A percentile compares a stretch with the other conserved stretches of the same genome.
Evolutionary conservation across 2,113 vertebrate genomes (phyloP).

Genomic region (Alexandromys fortis): DNA sequence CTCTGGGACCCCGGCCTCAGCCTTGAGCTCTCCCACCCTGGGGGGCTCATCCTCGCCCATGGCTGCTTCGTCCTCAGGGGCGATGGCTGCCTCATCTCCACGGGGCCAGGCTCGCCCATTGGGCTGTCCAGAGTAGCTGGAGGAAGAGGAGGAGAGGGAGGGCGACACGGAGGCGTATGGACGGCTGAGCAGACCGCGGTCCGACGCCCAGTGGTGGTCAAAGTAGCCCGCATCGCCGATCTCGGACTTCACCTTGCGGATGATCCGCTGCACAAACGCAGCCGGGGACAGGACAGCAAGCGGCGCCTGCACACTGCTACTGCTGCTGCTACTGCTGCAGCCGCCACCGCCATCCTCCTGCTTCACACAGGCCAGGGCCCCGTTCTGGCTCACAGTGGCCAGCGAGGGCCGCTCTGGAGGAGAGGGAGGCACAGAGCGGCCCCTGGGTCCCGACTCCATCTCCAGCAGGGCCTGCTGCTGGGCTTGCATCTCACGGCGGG

Average conservation of each 20-base stretch:
- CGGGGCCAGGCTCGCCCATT: conserved; percentile 89
- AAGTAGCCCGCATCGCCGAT: conserved; percentile 96
- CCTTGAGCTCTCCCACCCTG: conserved; percentile 90
- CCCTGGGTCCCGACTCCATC: conserved; percentile 89
- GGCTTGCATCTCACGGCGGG: conserved; percentile 96
- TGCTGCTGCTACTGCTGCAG: conserved; percentile 67
- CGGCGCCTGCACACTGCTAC: conserved; percentile 85
- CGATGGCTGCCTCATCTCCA: conserved; percentile 87
- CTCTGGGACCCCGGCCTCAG: conserved; percentile 87
- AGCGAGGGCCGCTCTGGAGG: conserved; percentile 87
- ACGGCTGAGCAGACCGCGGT: conserved; percentile 86
- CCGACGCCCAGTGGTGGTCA: conserved; percentile 97
- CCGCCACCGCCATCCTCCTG: conserved; percentile 90
- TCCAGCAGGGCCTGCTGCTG: conserved; percentile 97
- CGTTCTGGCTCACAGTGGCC: conserved; percentile 85
- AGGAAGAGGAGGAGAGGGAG: conserved; percentile 94
- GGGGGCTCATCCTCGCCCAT: conserved; percentile 88
- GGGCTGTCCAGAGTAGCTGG: conserved; percentile 90
- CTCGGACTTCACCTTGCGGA: conserved; percentile 98
- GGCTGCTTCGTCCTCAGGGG: conserved; percentile 82
- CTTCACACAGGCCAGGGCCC: conserved; percentile 89
- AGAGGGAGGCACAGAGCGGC: conserved; percentile 59
- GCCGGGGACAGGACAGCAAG: conserved; percentile 94
- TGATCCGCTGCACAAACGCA: conserved; percentile 98
- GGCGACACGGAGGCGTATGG: conserved; percentile 94